Conservation (phyloP, 2,797 vertebrate genomes). For the Morelia viridis region DNA sequence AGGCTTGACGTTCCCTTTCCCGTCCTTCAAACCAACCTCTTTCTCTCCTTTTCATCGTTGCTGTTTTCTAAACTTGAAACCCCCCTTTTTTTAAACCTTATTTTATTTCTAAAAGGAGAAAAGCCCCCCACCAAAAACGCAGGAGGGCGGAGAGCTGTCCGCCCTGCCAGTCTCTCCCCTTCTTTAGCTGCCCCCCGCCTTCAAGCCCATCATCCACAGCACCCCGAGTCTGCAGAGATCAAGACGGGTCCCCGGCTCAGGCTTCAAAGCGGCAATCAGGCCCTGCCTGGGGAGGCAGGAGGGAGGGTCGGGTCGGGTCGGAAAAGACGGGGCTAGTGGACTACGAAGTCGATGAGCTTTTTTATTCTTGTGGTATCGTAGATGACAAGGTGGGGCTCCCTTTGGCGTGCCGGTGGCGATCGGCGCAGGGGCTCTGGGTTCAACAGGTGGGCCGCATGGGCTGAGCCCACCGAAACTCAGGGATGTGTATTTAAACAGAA, state of each 20-base stretch:
- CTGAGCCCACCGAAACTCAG: constrained; percentile 79
- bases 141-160: not conserved
- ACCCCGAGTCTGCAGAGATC: not conserved
- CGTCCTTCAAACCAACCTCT: constrained; percentile 74
- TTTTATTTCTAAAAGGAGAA: constrained; percentile 56
- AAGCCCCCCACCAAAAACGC: not conserved
- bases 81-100: constrained; percentile 51
- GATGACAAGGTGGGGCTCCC: constrained; percentile 46
- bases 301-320: not conserved
- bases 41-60: not conserved
- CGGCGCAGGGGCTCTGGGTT: constrained; percentile 60
- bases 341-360: constrained; percentile 57
- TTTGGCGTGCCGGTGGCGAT: constrained; percentile 33
- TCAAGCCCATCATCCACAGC: constrained; percentile 57
- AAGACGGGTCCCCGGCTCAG: not conserved
- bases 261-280: not conserved
- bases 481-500: constrained; percentile 80
- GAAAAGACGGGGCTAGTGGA: constrained; percentile 44
- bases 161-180: constrained; percentile 38
- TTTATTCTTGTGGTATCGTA: constrained; percentile 45
- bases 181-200: constrained; percentile 69
- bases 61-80: constrained; percentile 67
- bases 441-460: constrained; percentile 60
- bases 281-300: not conserved
- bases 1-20: constrained; percentile 39